Evolutionary conservation across 2,888 invertebrate genomes (phyloP), one percentile per base, ranked within the genome.

Genomic region (Eristalis arbustorum): DNA sequence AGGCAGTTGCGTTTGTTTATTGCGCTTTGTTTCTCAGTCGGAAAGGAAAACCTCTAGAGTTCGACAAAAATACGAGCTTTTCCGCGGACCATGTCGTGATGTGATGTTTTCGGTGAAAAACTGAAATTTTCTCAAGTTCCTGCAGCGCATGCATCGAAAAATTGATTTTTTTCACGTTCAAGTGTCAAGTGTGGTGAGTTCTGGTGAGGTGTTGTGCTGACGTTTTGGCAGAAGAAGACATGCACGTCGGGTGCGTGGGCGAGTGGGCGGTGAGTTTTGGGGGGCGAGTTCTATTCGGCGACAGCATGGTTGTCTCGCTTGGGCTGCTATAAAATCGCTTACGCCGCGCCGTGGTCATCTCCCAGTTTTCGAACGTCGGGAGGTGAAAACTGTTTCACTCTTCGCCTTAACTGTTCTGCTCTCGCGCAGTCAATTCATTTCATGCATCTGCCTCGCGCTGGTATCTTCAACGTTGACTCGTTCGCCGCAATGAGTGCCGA

Each of bases 141-240:
- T 37, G 71, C 76, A 89, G 91, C 91, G 91, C 91, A 91, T 90
- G 91, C 89, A 89, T 89, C 84, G 87, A 89, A 90, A 89, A 88
- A 91, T 91, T 89, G 90, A 91, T 91, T 91, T 91, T 49, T 49
- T 89, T 83, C 73, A 31, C 64, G 71, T 18, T 84, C 89, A 84
- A 84, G 73, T 88, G 88, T 84, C 88, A 88, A 67, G 49, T 42
- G 75, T 79, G 87, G 83, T 87, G 78, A 87, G 72, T 71, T 14
- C 0, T n/a, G n/a, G n/a, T n/a, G n/a, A n/a, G 4, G 18, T 49
- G 6, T 6, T 18, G 18, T 4, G 6, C n/a, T 1, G 42, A 49
- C 28, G n/a, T 56, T 74, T 71, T 79, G 75, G 79, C 76, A 76
- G 63, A 34, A 6, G 56, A 64, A 40, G 4, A 49, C 61, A 42